Evolutionary conservation across 2,888 invertebrate species (phyloP), one percentile per base, ranked within the genome.

Genomic region (Epicampocera succincta): DNA sequence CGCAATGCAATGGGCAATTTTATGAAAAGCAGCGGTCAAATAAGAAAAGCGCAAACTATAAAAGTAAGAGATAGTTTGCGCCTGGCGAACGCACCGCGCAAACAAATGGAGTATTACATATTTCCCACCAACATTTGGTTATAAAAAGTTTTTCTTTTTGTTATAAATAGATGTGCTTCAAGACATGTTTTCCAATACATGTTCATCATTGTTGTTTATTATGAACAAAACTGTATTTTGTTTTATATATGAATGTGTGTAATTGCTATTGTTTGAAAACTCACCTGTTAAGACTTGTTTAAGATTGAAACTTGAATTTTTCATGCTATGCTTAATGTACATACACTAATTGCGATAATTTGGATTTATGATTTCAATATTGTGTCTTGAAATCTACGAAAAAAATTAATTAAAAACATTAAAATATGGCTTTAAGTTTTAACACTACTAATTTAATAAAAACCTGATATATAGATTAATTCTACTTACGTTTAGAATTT

Each of bases 21-120:
- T 56, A 85, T 85, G 85, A 85, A 80, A 5, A 85, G 87, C 63
- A 85, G 86, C 83, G 33, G 11, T 3, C 65, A 60, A 52, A n/a
- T n/a, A n/a, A 85, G 85, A 9, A 82, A 85, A 17, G 85, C 85
- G 0, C 86, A 87, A 66, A 80, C 48, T 8, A 21, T 69, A 11
- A 40, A 72, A 21, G 15, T 44, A 19, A 83, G 69, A 29, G 33
- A 60, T 19, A 17, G 8, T 2, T 8, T n/a, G 13, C 61, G 29
- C 3, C 58, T 58, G 12, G 40, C 56, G 0, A 48, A 77, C 2
- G 17, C 44, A 11, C 74, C 73, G 29, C 56, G 69, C 13, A 9
- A 38, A n/a, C 21, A 46, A 11, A 17, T 19, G 2, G 13, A 25
- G 5, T 74, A 73, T 58, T 69, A 58, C 44, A 19, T 69, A n/a